Evolutionary conservation across 2,888 invertebrate species (phyloP).

Genomic region (Crematogaster levior): DNA sequence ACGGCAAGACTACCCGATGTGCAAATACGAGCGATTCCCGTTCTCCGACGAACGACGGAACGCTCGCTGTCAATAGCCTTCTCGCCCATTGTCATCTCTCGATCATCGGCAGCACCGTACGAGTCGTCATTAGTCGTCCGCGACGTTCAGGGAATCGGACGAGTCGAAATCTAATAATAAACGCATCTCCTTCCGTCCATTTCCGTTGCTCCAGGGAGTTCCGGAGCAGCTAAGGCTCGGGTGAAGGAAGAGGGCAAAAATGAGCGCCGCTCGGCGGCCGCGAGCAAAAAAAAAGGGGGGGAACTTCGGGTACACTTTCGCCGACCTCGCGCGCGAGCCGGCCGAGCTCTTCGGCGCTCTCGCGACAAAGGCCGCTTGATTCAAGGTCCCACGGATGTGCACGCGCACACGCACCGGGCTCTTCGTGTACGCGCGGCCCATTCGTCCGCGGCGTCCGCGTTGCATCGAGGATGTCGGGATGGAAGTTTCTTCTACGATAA

Average conservation of each 20-base stretch:
- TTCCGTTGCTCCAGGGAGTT: slow-evolving; percentile 49
- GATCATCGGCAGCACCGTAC: background rate
- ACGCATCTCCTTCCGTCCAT: slow-evolving; percentile 37
- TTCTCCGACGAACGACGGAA: background rate
- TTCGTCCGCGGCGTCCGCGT: slow-evolving; percentile 32
- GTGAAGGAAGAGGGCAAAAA: slow-evolving; percentile 74
- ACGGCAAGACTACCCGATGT: background rate
- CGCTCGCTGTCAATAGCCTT: slow-evolving; percentile 1
- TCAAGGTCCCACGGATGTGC: slow-evolving; percentile 83
- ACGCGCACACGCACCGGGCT: slow-evolving; percentile 61
- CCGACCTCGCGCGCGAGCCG: slow-evolving; percentile 84
- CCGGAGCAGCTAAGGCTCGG: slow-evolving; percentile 20
- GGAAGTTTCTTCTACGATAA: slow-evolving; percentile 7
- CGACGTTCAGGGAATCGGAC: slow-evolving; percentile 9
- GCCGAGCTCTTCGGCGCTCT: slow-evolving; percentile 65
- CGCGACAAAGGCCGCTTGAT: slow-evolving; percentile 85
- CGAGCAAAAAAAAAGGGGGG: slow-evolving; percentile 70
- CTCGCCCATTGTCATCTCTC: background rate
- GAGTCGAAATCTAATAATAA: slow-evolving; percentile 51
- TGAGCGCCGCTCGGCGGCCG: slow-evolving; percentile 70
- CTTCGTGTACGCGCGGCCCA: slow-evolving; percentile 41
- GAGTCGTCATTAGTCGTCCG: slow-evolving; percentile 23
- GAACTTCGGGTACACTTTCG: slow-evolving; percentile 84
- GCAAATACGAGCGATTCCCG: background rate
- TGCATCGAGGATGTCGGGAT: slow-evolving; percentile 39